phyloP scores from a whole-genome alignment of 2,113 vertebrate species.

The Lycocorax pyrrhopterus region DNA sequence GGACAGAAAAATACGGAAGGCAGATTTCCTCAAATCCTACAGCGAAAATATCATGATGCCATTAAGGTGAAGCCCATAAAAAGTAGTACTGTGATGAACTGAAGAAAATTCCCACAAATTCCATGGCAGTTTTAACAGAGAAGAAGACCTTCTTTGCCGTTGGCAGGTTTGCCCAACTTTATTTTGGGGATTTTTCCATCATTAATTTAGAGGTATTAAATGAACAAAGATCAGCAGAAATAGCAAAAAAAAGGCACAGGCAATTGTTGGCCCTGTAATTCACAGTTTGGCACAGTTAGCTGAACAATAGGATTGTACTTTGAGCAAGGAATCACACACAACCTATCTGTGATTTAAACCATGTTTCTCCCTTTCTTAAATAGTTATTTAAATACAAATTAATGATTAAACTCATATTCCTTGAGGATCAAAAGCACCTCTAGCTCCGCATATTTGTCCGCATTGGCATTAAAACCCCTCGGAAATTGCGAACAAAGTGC shows the following conservation, averaged over 20 bases:
- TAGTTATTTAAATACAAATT: neutral
- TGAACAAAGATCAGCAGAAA: neutral
- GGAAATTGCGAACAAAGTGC: neutral
- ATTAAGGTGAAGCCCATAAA: neutral
- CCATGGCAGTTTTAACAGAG: neutral
- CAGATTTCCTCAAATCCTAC: neutral
- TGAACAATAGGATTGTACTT: neutral
- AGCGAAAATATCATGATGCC: neutral
- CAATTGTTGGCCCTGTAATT: neutral
- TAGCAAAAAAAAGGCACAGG: neutral
- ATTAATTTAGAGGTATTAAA: neutral
- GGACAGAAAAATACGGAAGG: accelerated
- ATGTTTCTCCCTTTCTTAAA: neutral
- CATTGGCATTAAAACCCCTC: neutral
- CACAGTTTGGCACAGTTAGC: neutral
- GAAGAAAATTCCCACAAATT: neutral
- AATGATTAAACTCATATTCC: neutral
- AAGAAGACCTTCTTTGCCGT: neutral
- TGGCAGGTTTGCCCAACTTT: neutral
- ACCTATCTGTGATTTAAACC: neutral
- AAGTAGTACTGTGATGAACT: neutral
- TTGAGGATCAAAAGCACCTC: neutral
- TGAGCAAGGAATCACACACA: neutral
- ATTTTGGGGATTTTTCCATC: neutral
- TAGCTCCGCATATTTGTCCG: neutral